A percentile compares a stretch with the other conserved stretches of the same genome.
Evolutionary conservation across 1,140 invertebrate species (phyloP).

Genomic region (Lordiphosa mommai): DNA sequence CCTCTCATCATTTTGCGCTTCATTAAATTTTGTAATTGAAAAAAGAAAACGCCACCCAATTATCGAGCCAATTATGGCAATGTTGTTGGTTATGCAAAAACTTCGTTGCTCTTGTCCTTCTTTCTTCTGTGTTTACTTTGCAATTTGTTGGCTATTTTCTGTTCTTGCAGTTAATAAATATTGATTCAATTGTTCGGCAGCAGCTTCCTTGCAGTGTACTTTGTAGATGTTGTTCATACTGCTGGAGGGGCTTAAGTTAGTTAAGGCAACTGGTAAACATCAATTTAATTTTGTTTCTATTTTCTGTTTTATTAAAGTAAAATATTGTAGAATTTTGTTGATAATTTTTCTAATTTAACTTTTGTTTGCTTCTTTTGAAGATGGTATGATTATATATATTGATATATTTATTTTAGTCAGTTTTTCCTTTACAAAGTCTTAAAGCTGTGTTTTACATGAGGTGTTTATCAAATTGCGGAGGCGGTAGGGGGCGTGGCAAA

Average conservation of each 20-base stretch:
- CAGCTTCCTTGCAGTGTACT: conserved; percentile 31
- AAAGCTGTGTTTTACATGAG: too few relatives aligned
- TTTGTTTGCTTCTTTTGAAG: too few relatives aligned
- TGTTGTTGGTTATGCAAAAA: conserved; percentile 48
- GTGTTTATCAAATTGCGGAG: too few relatives aligned
- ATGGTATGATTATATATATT: too few relatives aligned
- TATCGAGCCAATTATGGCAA: conserved; percentile 59
- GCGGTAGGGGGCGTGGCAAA: too few relatives aligned
- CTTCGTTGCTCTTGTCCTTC: conserved; percentile 16
- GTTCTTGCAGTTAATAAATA: conserved; percentile 60
- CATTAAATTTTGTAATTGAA: conserved; percentile 47
- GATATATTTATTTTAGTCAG: too few relatives aligned
- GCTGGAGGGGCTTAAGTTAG: background rate
- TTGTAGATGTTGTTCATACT: conserved; percentile 16
- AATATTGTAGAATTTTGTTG: too few relatives aligned
- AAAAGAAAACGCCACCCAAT: conserved; percentile 25
- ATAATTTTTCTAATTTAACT: too few relatives aligned
- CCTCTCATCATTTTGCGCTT: conserved; percentile 57
- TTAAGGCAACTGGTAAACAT: too few relatives aligned
- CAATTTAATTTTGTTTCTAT: too few relatives aligned
- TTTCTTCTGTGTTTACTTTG: conserved; percentile 18
- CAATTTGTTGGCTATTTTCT: conserved; percentile 33
- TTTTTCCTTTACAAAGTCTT: too few relatives aligned
- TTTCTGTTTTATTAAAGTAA: too few relatives aligned
- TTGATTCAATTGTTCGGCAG: conserved; percentile 40